Percentiles rank a stretch among this genome's conserved stretches.
Evolutionary conservation across 2,888 invertebrate genomes (phyloP).

Genomic region (Oscheius sp.): DNA sequence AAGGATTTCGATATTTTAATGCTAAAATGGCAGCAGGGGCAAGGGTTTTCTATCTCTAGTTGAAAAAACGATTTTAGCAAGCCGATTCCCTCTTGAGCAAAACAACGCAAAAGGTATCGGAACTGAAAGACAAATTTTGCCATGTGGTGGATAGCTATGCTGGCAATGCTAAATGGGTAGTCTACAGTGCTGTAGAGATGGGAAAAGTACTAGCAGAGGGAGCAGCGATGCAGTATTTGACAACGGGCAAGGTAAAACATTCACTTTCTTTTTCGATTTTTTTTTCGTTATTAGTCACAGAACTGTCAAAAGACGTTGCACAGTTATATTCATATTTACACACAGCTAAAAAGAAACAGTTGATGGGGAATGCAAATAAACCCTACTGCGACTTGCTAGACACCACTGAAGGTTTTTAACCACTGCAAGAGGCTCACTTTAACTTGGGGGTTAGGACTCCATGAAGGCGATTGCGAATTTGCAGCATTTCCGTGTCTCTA

Average conservation of each 20-base stretch:
- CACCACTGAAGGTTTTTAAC: background rate
- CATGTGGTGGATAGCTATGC: background rate
- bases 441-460: background rate
- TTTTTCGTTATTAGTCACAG: background rate
- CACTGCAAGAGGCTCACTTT: background rate
- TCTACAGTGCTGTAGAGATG: too few relatives aligned
- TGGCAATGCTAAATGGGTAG: too few relatives aligned
- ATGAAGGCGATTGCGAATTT: conserved; percentile 5
- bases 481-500: conserved; percentile 5
- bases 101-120: background rate
- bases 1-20: background rate
- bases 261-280: background rate
- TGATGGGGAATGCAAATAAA: conserved; percentile 1
- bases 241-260: background rate
- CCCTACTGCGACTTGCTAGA: conserved; percentile 5
- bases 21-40: background rate
- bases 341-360: conserved; percentile 1
- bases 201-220: too few relatives aligned
- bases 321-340: background rate
- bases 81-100: background rate
- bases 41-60: background rate
- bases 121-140: background rate
- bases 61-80: background rate
- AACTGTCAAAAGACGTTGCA: background rate
- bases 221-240: too few relatives aligned